A percentile compares a stretch with the other conserved stretches of the same genome.
These are phyloP conservation scores for Petrocephalus schoutedeni DNA, from an alignment of 2,797 vertebrate species.

Conservation along the genomic window DNA sequence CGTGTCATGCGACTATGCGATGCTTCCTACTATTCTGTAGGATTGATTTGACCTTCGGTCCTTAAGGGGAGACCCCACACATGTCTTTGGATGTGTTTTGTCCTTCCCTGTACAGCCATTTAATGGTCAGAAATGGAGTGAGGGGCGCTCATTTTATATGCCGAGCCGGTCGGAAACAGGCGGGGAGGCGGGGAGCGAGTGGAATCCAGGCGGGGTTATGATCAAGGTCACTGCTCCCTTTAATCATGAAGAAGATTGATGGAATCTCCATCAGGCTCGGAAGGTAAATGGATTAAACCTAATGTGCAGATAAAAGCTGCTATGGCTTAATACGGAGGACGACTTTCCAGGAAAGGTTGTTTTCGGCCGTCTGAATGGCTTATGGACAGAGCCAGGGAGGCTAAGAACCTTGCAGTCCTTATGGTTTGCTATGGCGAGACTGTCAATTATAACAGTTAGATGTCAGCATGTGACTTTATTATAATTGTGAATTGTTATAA, in stretches of 20 bases:
- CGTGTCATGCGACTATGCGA: not conserved
- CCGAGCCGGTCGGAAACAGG: not conserved
- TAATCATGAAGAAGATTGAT: conserved; percentile 15
- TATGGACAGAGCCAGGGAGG: not conserved
- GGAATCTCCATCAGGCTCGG: not conserved
- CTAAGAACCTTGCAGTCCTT: not conserved
- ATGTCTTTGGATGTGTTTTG: not conserved
- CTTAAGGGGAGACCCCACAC: not conserved
- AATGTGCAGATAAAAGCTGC: conserved; percentile 3
- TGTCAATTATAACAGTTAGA: not conserved
- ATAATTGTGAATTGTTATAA: not conserved
- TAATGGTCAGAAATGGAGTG: not conserved
- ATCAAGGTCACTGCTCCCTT: conserved; percentile 31
- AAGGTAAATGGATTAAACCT: conserved; percentile 8
- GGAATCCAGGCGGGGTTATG: not conserved
- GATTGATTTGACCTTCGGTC: not conserved
- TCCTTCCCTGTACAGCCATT: not conserved
- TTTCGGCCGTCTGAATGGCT: not conserved
- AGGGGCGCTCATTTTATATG: not conserved
- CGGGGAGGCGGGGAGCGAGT: not conserved
- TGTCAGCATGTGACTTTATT: not conserved
- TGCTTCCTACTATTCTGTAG: not conserved
- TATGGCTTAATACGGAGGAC: not conserved
- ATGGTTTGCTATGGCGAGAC: not conserved
- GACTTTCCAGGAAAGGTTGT: conserved; percentile 3